Base-by-base conservation (phyloP, 2,113 vertebrate genomes). In the Megaptera novaeangliae region DNA sequence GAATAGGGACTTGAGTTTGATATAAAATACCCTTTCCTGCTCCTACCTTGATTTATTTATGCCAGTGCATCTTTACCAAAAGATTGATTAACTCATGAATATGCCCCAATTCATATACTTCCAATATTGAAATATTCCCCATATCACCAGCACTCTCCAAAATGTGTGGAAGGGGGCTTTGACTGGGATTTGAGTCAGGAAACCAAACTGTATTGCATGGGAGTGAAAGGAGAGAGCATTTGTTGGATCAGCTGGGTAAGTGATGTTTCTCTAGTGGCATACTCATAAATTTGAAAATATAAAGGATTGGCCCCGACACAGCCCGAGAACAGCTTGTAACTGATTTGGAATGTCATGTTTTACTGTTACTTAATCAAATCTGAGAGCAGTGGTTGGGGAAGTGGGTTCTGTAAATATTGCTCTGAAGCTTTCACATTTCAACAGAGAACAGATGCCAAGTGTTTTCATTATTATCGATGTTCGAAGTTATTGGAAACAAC, bases 331-430 rank as follows among this genome's bases (percentile, higher is more conserved):
- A 95, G 95, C 83, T 94, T 84, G 83, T 80, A 34, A 44, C 82
- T 46, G 72, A 78, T 86, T 84, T 49, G 90, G 86, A 94, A 96
- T 69, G 69, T 41, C 89, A 57, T 91, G 75, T 89, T 95, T 97
- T 86, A 27, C 89, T 97, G 89, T 95, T 72, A 74, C 61, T 85
- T 93, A 66, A 93, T 93, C 94, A 94, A 85, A 95, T 93, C 81
- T 77, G 83, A 97, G 82, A 93, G 91, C 95, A 83, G 21, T 41
- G 89, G 72, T 64, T 95, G 82, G 89, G 63, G 86, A 96, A 95
- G 92, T 88, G 71, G 78, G 64, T 75, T 97, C 92, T 92, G 97
- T 96, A 97, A 97, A 96, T 95, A 96, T 71, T 92, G 36, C 87
- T 94, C 57, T 49, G 90, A 94, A 98, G 75, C 63, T 31, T 96